These are phyloP conservation scores for Coturnix japonica DNA, from an alignment of 2,113 vertebrate species.

Conservation along the genomic window DNA sequence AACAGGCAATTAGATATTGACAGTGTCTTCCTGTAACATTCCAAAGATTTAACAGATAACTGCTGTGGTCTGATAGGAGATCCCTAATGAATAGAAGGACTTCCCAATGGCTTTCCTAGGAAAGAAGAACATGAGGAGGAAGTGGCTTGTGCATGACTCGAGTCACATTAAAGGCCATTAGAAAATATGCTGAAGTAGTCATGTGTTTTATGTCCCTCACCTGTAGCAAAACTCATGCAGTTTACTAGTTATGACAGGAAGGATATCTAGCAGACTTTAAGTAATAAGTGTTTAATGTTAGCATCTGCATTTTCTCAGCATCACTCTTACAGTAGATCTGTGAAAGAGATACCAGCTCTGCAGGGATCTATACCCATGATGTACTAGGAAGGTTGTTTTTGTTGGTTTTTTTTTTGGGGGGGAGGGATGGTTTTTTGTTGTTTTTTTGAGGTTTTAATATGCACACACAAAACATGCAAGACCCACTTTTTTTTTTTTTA, in stretches of 20 bases:
- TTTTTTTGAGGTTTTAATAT: neutral
- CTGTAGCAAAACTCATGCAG: neutral
- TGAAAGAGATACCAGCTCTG: neutral
- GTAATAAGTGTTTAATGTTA: neutral
- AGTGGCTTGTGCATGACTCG: neutral
- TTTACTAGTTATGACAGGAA: neutral
- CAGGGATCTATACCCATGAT: neutral
- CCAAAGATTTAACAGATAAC: neutral
- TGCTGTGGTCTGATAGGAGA: neutral
- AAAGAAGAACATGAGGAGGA: neutral
- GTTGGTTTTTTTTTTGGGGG: neutral
- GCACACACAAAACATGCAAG: neutral
- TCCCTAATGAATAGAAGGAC: neutral
- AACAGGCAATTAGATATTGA: neutral
- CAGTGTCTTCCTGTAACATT: neutral
- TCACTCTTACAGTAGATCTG: neutral
- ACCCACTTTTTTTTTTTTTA: neutral
- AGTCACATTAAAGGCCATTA: neutral
- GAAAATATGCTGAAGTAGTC: neutral
- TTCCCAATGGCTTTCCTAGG: neutral
- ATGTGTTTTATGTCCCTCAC: neutral
- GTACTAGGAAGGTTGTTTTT: neutral
- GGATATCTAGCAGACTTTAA: neutral
- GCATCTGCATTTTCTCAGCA: constrained; percentile 31
- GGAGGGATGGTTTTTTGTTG: neutral